Percentiles rank a stretch among this genome's conserved stretches.
These are phyloP conservation scores for Lumbricus terrestris DNA, from an alignment of 2,888 invertebrate species.

Conservation along the genomic window DNA sequence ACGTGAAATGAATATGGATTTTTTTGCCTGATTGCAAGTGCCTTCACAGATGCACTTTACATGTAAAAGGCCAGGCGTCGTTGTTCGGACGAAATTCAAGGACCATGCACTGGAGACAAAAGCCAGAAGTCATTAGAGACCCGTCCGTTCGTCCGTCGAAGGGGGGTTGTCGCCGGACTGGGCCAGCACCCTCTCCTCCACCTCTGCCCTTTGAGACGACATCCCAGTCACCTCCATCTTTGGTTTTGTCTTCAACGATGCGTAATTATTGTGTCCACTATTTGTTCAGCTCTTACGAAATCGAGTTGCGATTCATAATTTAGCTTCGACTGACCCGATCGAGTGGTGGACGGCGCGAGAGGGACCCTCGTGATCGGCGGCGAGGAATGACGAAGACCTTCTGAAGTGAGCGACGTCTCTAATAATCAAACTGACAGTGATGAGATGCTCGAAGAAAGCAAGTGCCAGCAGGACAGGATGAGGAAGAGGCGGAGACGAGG, in stretches of 20 bases:
- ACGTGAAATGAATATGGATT: background rate
- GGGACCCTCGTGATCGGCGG: no score
- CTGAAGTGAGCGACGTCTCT: background rate
- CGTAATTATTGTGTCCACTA: conserved; percentile 6
- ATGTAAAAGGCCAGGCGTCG: background rate
- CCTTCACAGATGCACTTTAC: background rate
- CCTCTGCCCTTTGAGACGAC: background rate
- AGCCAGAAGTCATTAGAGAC: background rate
- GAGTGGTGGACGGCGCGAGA: background rate
- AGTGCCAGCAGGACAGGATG: background rate
- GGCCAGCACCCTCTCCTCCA: background rate
- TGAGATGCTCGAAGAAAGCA: background rate
- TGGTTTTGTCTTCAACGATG: background rate
- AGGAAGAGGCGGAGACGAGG: background rate
- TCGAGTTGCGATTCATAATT: background rate
- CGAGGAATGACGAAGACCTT: background rate
- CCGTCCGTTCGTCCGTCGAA: no score
- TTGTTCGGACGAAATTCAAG: background rate
- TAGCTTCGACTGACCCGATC: background rate
- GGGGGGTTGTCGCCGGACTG: background rate
- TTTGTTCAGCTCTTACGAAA: background rate
- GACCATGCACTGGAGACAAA: background rate
- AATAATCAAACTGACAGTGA: conserved; percentile 3
- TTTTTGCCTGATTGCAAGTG: background rate
- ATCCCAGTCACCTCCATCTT: background rate